These are phyloP conservation scores for Drosophila tripunctata DNA, from an alignment of 2,888 invertebrate genomes.

Conservation along the genomic window DNA sequence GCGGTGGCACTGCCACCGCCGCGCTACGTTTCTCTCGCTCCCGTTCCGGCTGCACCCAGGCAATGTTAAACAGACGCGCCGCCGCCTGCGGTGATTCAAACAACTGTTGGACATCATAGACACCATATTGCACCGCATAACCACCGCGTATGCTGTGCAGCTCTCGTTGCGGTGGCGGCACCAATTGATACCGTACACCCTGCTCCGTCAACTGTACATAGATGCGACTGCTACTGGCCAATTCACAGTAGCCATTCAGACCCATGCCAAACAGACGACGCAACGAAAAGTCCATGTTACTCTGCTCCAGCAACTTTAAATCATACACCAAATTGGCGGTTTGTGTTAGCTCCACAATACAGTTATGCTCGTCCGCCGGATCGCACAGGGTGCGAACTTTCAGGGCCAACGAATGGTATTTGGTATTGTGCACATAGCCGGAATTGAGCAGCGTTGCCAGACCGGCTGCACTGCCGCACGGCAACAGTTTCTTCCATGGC, in stretches of 20 bases:
- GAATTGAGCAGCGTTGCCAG: constrained; percentile 95
- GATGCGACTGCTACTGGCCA: constrained; percentile 91
- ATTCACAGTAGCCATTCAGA: constrained; percentile 91
- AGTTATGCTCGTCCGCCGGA: constrained; percentile 82
- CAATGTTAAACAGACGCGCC: constrained; percentile 89
- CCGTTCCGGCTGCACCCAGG: too few species aligned
- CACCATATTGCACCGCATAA: constrained; percentile 87
- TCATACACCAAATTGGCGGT: constrained; percentile 95
- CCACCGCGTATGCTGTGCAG: constrained; percentile 89
- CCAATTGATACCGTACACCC: constrained; percentile 87
- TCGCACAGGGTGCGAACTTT: constrained; percentile 92
- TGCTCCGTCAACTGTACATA: constrained; percentile 91
- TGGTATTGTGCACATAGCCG: constrained; percentile 94
- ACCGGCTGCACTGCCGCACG: constrained; percentile 96
- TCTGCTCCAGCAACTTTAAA: constrained; percentile 86
- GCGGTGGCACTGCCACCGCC: constrained; percentile 86
- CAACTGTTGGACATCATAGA: constrained; percentile 87
- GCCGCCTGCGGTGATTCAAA: too few species aligned
- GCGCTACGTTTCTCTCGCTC: too few species aligned
- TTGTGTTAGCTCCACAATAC: constrained; percentile 92
- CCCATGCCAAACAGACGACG: constrained; percentile 94
- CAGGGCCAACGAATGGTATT: constrained; percentile 95
- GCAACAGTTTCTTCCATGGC: constrained; percentile 98
- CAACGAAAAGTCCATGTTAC: constrained; percentile 91
- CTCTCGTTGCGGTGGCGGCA: constrained; percentile 87